phyloP scores from a whole-genome alignment of 2,113 vertebrate genomes.

The Nothocercus julius region DNA sequence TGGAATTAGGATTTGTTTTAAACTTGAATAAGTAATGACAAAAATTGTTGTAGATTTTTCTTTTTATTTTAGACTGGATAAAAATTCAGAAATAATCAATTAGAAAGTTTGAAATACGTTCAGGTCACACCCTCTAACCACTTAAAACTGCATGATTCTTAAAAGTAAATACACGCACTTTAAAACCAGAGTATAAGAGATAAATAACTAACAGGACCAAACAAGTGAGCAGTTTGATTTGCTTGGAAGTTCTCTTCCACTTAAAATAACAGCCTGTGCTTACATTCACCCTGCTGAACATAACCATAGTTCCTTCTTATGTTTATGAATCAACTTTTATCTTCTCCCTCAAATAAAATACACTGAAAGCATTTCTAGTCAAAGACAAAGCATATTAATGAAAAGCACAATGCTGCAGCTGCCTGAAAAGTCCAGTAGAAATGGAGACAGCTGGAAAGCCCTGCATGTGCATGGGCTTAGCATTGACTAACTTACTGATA shows the following conservation, averaged over 20 bases:
- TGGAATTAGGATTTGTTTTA: background rate
- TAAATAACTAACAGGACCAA: background rate
- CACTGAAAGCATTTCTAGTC: background rate
- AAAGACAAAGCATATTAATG: background rate
- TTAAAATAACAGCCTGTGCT: background rate
- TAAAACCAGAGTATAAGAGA: background rate
- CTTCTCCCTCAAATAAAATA: background rate
- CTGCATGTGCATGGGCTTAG: background rate
- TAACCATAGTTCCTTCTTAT: background rate
- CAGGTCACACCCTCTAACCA: background rate
- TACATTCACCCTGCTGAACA: background rate
- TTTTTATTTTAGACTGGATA: conserved; percentile 28
- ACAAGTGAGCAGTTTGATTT: background rate
- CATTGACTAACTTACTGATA: background rate
- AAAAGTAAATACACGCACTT: background rate
- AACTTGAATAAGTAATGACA: background rate
- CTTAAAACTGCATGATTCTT: background rate
- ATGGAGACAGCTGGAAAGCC: background rate
- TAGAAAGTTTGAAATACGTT: background rate
- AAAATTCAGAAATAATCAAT: background rate
- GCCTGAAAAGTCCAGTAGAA: background rate
- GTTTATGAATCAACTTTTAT: background rate
- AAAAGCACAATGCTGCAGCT: background rate
- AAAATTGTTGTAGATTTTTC: background rate
- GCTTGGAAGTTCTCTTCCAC: background rate